Conservation (phyloP, 2,797 vertebrate species). For the Molossus alvarezi region DNA sequence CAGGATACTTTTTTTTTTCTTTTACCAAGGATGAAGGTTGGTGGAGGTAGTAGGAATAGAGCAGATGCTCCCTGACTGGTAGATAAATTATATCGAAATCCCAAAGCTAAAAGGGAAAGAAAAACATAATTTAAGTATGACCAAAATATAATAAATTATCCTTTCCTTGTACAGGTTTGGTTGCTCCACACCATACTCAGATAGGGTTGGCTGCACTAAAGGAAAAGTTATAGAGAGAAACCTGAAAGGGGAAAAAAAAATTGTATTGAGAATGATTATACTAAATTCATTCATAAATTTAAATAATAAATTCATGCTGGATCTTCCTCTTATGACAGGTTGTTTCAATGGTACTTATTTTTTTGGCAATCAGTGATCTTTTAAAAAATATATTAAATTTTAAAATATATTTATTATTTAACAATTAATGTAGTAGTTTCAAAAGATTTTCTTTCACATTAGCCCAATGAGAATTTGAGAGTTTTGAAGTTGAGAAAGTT, state of each 20-base stretch:
- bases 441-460: not conserved
- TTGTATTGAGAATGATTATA: not conserved
- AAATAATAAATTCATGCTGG: not conserved
- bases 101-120: not conserved
- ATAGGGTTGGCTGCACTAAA: not conserved
- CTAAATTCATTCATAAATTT: not conserved
- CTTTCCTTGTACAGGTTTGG: not conserved
- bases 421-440: not conserved
- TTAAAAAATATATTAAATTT: not conserved
- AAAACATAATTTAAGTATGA: not conserved
- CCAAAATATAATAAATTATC: not conserved
- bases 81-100: not conserved
- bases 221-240: not conserved
- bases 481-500: not conserved
- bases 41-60: not conserved
- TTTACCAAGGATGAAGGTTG: not conserved
- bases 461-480: not conserved
- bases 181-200: not conserved
- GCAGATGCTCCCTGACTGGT: not conserved
- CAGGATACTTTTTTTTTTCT: not conserved
- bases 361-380: not conserved
- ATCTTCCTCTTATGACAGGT: not conserved
- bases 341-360: not conserved
- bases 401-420: not conserved
- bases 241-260: not conserved